These are phyloP conservation scores for Mastomys natalensis DNA, from an alignment of 2,113 vertebrate genomes.

Conservation along the genomic window DNA sequence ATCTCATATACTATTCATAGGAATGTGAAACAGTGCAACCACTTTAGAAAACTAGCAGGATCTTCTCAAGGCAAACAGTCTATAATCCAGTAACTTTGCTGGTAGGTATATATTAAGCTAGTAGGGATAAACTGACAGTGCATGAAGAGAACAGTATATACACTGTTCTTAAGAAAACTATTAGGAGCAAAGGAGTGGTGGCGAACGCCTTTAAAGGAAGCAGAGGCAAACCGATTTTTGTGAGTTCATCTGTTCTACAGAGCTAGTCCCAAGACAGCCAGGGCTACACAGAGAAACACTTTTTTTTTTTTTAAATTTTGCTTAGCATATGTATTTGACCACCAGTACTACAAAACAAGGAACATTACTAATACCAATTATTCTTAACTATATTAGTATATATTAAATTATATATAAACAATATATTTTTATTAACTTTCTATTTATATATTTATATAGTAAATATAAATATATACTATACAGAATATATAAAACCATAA, in stretches of 20 bases:
- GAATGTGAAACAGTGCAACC: background rate
- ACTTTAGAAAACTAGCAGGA: constrained; percentile 20
- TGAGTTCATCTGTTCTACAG: background rate
- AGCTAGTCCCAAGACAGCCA: background rate
- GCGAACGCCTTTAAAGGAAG: background rate
- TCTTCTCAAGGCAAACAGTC: background rate
- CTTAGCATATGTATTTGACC: background rate
- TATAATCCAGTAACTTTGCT: background rate
- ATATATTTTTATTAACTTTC: too few relatives aligned
- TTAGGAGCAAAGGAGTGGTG: background rate
- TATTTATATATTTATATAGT: too few relatives aligned
- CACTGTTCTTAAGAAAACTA: background rate
- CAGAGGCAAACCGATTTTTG: background rate
- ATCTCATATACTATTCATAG: background rate
- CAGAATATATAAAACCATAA: background rate
- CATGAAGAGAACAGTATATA: constrained; percentile 9
- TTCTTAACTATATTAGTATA: too few relatives aligned
- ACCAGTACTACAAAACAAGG: background rate
- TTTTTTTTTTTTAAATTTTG: too few relatives aligned
- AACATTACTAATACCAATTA: background rate
- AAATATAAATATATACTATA: background rate
- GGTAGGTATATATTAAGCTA: background rate
- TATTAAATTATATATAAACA: too few relatives aligned
- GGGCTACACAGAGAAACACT: background rate
- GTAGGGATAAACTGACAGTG: background rate